Conservation (phyloP, 2,797 vertebrate genomes). For the Danio tinwini region DNA sequence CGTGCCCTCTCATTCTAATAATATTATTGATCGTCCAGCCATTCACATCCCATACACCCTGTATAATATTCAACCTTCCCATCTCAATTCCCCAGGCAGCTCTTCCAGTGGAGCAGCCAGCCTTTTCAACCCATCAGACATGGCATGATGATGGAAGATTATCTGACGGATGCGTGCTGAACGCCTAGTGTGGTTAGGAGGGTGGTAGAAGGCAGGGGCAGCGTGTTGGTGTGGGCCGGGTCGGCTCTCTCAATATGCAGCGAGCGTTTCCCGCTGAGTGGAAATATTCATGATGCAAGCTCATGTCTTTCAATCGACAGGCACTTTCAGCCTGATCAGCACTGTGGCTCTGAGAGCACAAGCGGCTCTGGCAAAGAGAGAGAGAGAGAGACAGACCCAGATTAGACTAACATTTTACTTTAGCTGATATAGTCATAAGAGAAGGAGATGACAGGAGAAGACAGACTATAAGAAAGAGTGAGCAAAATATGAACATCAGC, state of each 20-base stretch:
- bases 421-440: conserved; percentile 36
- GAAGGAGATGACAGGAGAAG: conserved; percentile 2
- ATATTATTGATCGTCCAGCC: conserved; percentile 33
- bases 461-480: not conserved
- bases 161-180: conserved; percentile 33
- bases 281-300: conserved; percentile 59
- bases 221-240: conserved; percentile 2
- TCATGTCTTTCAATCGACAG: conserved; percentile 57
- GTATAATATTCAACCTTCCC: conserved; percentile 2
- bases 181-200: conserved; percentile 24
- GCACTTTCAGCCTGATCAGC: conserved; percentile 56
- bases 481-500: conserved; percentile 12
- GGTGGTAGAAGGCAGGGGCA: not conserved
- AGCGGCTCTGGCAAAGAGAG: conserved; percentile 40
- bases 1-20: conserved; percentile 27
- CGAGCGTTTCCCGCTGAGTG: conserved; percentile 14
- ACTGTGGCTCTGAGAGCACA: conserved; percentile 26
- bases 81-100: conserved; percentile 20
- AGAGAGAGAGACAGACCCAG: conserved; percentile 32
- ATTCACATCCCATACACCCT: conserved; percentile 21
- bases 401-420: conserved; percentile 42
- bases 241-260: conserved; percentile 34
- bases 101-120: not conserved
- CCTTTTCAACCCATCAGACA: conserved; percentile 23
- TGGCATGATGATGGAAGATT: conserved; percentile 39